A percentile compares a stretch with the other conserved stretches of the same genome.
Evolutionary conservation across 2,113 vertebrate species (phyloP).

Genomic region (Cebus imitator): DNA sequence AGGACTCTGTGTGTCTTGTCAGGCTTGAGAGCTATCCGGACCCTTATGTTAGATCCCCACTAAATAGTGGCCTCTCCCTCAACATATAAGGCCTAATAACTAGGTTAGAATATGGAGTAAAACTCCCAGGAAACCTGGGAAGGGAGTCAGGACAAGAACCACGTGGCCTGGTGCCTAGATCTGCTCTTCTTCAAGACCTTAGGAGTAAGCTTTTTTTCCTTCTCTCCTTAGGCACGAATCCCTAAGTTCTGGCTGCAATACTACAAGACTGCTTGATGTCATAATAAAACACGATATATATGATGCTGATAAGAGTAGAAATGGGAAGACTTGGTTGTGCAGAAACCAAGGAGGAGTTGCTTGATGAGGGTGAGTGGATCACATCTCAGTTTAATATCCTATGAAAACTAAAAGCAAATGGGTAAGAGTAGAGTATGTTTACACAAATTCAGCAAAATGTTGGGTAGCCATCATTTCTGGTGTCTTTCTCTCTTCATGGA

Average conservation of each 20-base stretch:
- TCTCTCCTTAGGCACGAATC: not conserved
- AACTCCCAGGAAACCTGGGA: not conserved
- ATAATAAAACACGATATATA: not conserved
- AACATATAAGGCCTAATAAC: too few relatives aligned
- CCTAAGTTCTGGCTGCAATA: not conserved
- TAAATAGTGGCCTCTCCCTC: not conserved
- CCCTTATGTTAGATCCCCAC: not conserved
- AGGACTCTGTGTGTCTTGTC: not conserved
- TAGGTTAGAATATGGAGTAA: not conserved
- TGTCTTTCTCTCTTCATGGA: too few relatives aligned
- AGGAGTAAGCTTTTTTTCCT: not conserved
- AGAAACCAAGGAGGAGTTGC: not conserved
- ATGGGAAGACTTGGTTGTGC: not conserved
- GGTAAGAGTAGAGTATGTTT: too few relatives aligned
- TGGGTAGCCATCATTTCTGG: too few relatives aligned
- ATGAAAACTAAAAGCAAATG: not conserved
- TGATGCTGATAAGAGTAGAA: not conserved
- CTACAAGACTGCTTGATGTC: too few relatives aligned
- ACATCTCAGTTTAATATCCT: not conserved
- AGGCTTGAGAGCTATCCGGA: not conserved
- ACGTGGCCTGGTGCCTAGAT: not conserved
- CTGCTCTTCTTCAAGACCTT: not conserved
- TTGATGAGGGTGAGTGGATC: not conserved
- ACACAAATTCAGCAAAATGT: too few relatives aligned
- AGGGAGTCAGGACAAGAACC: not conserved